A percentile compares a stretch with the other conserved stretches of the same genome.
phyloP scores from a whole-genome alignment of 2,797 vertebrate species.

The Buceros bicornis region DNA sequence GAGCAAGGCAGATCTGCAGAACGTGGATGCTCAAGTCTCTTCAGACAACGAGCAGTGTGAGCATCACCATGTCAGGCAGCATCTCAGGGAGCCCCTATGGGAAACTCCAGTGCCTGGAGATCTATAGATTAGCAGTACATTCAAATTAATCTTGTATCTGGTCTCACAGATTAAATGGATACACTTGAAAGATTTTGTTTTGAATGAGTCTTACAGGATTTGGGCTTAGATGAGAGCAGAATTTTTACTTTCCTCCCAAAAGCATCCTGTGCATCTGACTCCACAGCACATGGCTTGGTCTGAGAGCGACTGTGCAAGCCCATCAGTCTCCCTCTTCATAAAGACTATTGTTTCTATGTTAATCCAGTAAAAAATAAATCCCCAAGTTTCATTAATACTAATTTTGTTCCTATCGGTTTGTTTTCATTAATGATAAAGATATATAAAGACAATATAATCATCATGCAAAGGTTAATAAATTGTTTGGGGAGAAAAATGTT shows the following conservation, averaged over 20 bases:
- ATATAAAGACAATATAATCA: not conserved
- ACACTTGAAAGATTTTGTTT: constrained; percentile 66
- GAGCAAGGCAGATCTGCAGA: not conserved
- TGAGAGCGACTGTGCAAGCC: not conserved
- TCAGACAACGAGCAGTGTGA: not conserved
- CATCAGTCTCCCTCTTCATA: not conserved
- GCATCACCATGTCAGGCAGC: constrained; percentile 16
- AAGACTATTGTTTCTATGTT: not conserved
- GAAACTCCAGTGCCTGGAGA: not conserved
- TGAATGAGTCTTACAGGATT: constrained; percentile 62
- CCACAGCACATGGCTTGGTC: not conserved
- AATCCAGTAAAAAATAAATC: not conserved
- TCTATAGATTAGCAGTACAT: constrained; percentile 64
- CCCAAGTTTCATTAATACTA: not conserved
- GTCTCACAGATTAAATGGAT: constrained; percentile 64
- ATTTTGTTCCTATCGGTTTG: not conserved
- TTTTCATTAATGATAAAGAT: not conserved
- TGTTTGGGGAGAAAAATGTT: not conserved
- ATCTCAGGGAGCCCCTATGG: not conserved
- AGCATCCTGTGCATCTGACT: not conserved
- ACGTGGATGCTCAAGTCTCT: not conserved
- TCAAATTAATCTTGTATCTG: constrained; percentile 65
- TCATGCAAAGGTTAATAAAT: not conserved
- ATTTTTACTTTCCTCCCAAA: constrained; percentile 52
- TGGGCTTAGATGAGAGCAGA: constrained; percentile 55